Evolutionary conservation across 2,113 vertebrate genomes (phyloP).

Genomic region (Cynocephalus volans): DNA sequence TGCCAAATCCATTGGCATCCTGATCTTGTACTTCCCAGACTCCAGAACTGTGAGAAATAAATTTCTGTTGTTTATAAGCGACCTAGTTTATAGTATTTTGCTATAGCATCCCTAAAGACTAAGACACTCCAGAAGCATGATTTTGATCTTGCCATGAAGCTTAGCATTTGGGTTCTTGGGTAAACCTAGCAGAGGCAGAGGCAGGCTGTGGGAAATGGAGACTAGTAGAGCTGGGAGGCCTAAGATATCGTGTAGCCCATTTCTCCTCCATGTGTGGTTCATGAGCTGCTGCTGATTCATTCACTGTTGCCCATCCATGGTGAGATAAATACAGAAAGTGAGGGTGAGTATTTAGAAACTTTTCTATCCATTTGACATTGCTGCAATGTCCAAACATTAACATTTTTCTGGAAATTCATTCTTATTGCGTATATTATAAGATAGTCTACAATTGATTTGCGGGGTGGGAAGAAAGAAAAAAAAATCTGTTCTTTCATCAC

Average conservation of each 20-base stretch:
- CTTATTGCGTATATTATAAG: not conserved
- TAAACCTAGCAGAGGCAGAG: not conserved
- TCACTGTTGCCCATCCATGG: not conserved
- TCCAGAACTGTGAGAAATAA: not conserved
- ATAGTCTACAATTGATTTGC: not conserved
- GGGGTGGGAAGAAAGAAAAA: not conserved
- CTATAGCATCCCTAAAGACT: not conserved
- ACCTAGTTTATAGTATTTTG: not conserved
- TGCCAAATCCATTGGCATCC: not conserved
- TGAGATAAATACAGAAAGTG: not conserved
- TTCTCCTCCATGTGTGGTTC: not conserved
- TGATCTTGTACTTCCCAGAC: not conserved
- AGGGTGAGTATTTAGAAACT: not conserved
- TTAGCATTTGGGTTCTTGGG: not conserved
- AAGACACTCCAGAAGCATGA: not conserved
- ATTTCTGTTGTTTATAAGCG: not conserved
- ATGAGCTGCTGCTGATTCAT: fast-evolving
- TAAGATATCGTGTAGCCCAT: fast-evolving
- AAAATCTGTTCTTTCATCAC: not conserved
- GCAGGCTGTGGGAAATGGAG: not conserved
- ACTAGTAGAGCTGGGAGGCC: not conserved
- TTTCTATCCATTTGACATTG: not conserved
- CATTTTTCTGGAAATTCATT: not conserved
- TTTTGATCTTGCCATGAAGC: not conserved
- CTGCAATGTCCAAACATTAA: not conserved